Evolutionary conservation across 92 coral and sea anemone genomes (phyloP), one percentile per base, ranked within the genome.

Genomic region (Palythoa grandis): DNA sequence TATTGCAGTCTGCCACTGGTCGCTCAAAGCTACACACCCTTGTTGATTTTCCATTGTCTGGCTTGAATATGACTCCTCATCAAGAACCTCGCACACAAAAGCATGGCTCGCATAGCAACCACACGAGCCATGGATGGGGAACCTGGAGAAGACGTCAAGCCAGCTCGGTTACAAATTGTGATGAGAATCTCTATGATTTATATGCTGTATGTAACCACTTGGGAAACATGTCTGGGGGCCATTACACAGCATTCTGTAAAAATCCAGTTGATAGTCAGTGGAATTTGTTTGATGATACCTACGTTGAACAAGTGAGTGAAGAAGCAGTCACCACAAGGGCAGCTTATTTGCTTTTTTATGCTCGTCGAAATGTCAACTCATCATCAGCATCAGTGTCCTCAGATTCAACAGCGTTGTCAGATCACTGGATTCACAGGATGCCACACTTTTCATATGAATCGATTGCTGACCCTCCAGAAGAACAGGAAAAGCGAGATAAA

Each of bases 141-240:
- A 87, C 92, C 19, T 90, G 92, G 94, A 75, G 94, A 56, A 89
- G 95, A 23, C 83, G 82, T 19, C 84, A 93, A 48, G 67, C 88
- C 20, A 92, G 85, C 84, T 87, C 95, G 4, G 54, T 77, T 3
- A 82, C 82, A 8, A 89, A 90, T 23, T 35, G 86, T 67, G 97
- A 91, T 38, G 95, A 95, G n/a, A 90, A 92, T 72, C 76, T 91
- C 12, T 95, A 95, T 68, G 98, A 95, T 82, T 77, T 95, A 76
- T 93, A 95, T 70, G 98, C 98, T 8, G 98, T 95, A 39, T 95
- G 98, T 76, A 95, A 95, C 70, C 98, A 95, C 92, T 86, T 95
- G 40, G 98, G 98, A 2, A 94, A 90, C 66, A 95, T 95, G 98
- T 90, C 95, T 52, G 98, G 95, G 24, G 98, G 98, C 1, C 98